phyloP scores from a whole-genome alignment of 2,888 invertebrate species.

The Heteromurus nitidus region DNA sequence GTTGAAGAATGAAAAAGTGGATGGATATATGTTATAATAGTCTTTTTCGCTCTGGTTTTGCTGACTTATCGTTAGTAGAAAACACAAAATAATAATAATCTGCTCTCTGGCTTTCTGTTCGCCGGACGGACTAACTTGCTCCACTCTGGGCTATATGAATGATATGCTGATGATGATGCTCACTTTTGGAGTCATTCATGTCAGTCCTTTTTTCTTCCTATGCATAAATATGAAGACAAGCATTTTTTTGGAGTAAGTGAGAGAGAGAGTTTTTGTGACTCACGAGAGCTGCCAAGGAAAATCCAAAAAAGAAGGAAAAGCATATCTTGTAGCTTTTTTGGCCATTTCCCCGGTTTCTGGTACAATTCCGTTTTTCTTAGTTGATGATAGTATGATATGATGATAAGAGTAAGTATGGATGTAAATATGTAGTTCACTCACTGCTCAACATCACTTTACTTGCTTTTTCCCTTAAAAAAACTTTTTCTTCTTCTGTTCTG shows the following conservation, averaged over 20 bases:
- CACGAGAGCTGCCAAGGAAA: neutral
- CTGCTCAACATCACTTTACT: no score
- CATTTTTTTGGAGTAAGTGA: neutral
- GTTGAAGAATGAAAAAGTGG: no score
- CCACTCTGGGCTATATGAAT: no score
- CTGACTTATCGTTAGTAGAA: no score
- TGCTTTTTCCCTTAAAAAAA: no score
- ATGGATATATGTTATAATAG: no score
- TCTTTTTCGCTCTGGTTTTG: no score
- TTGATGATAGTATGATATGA: slow-evolving; percentile 10
- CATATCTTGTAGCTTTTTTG: slow-evolving; percentile 4
- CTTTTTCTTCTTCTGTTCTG: neutral
- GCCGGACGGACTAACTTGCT: no score
- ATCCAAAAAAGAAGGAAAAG: slow-evolving; percentile 4
- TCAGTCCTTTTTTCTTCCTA: neutral
- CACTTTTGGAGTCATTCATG: neutral
- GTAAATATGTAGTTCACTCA: slow-evolving; percentile 1
- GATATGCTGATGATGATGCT: neutral
- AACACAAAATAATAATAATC: no score
- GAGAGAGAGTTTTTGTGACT: neutral
- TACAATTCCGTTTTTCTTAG: neutral
- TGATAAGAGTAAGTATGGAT: neutral
- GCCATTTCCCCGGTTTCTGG: neutral
- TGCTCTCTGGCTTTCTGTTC: no score
- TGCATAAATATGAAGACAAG: neutral